Evolutionary conservation across 1,140 invertebrate species (phyloP), one percentile per base, ranked within the genome.

Genomic region (Drosophila watanabei): DNA sequence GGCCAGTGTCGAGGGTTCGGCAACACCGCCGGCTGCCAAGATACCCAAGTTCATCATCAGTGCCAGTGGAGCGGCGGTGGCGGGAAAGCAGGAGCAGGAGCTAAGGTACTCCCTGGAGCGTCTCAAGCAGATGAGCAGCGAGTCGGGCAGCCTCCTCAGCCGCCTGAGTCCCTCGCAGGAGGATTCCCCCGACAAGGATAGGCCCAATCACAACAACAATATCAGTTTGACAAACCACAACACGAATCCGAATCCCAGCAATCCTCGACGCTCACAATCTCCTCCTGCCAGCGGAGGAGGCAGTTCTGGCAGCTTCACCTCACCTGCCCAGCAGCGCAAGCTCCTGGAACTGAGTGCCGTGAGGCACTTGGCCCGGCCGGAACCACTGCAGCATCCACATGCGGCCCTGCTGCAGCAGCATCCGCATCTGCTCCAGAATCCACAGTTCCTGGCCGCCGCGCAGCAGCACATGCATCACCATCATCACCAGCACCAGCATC

Each of bases 51-150:
- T 91, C n/a, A 91, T 91, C 13, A 91, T 91, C 56, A 83, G 60
- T 39, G 58, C 71, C 68, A 82, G 69, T 60, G 57, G 76, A 35
- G 28, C 61, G 2, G 75, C 64, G 9, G 75, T 59, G 20, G 43
- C 71, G 5, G 79, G 64, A 16, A 72, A 79, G 16, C 82, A 81
- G 72, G 88, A 86, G 37, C 89, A 93, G 61, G 81, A 83, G 14
- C 64, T 92, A 14, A 68, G 91, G 33, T 93, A 80, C 57, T 92
- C 92, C 20, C 77, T 93, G 7, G 93, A 93, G 51, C 80, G 92
- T 3, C 65, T 93, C 5, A 93, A 93, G 75, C 92, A 93, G 49
- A 85, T 93, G 80, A 93, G 81, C 30, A 91, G 83, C 13, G 92
- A 93, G 9, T 65, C 83, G 16, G 78, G 75, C 13, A 69, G 66